phyloP scores from a whole-genome alignment of 2,113 vertebrate genomes.

The Rousettus leschenaultii region DNA sequence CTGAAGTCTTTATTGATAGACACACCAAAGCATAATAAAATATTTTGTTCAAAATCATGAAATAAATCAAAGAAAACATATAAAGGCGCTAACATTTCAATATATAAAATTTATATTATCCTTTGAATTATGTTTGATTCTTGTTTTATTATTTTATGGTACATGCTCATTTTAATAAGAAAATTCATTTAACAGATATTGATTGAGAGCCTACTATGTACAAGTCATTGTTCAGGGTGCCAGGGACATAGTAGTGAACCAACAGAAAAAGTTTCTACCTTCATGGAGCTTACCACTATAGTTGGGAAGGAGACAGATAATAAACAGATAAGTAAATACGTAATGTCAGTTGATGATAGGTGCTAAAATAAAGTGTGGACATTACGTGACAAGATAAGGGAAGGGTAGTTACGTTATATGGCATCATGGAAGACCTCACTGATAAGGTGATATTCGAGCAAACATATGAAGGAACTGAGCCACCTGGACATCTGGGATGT shows the following conservation, averaged over 20 bases:
- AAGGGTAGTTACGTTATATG: background rate
- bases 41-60: background rate
- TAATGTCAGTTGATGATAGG: background rate
- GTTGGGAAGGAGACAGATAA: background rate
- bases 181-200: background rate
- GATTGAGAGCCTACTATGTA: background rate
- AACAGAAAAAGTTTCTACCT: background rate
- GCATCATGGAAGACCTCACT: background rate
- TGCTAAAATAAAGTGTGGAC: background rate
- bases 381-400: background rate
- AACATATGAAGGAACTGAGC: background rate
- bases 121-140: background rate
- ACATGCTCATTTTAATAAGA: background rate
- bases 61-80: background rate
- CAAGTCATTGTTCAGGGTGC: background rate
- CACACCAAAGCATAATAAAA: slow-evolving; percentile 6
- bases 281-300: background rate
- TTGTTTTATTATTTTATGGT: background rate
- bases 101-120: background rate
- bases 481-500: background rate
- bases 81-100: background rate
- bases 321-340: background rate
- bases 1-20: background rate
- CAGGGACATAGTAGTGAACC: background rate
- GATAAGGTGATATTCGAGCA: background rate